These are phyloP conservation scores for Cataglyphis albicans DNA, from an alignment of 2,888 invertebrate genomes.

Conservation along the genomic window DNA sequence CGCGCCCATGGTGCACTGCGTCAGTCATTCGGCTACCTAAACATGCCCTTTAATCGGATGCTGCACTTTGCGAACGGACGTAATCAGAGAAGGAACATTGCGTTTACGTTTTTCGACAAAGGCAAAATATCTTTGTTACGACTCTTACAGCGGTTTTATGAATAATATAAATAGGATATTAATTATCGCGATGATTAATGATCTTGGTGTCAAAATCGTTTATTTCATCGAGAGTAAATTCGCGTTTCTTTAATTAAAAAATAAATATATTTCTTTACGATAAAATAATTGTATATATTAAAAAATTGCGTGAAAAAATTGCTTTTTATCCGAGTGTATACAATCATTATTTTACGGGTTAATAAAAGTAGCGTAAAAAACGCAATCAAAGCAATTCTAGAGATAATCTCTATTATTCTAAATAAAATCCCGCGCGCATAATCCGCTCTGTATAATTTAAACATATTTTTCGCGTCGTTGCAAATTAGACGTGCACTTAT, in stretches of 20 bases:
- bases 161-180: background rate
- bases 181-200: background rate
- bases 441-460: background rate
- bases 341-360: background rate
- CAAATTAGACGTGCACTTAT: slow-evolving; percentile 2
- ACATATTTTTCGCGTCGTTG: background rate
- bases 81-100: background rate
- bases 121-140: background rate
- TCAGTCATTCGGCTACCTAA: background rate
- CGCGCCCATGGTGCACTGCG: background rate
- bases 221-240: background rate
- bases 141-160: background rate
- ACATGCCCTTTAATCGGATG: background rate
- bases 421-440: background rate
- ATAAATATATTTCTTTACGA: background rate
- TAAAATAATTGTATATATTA: background rate
- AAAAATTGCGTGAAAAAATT: background rate
- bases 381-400: background rate
- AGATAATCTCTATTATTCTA: slow-evolving; percentile 16
- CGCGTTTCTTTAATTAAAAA: background rate
- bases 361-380: background rate
- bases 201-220: background rate
- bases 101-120: slow-evolving; percentile 20
- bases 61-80: background rate
- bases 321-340: background rate